Evolutionary conservation across 2,113 vertebrate species (phyloP), one percentile per base, ranked within the genome.

Genomic region (Galeopterus variegatus): DNA sequence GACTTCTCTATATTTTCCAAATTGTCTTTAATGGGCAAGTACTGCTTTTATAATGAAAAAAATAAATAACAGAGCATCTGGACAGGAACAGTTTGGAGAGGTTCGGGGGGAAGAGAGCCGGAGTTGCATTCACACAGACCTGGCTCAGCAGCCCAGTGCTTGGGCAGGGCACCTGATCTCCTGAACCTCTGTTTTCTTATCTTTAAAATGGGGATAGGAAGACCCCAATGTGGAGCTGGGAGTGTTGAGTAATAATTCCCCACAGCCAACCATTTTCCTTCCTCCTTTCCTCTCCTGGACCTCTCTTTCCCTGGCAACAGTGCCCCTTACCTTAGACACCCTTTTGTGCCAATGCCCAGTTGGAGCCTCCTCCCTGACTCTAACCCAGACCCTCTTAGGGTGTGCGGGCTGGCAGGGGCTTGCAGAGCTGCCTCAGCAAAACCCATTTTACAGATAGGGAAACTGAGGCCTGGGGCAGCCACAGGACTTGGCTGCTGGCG

Each of bases 391-490:
- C 58, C 48, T 48, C 58, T 1, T 17, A 50, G 67, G 19, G 54
- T 48, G 33, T 67, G 64, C 15, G 28, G 18, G 21, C 75, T 8
- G 24, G 12, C 14, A 8, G 24, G 91, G 65, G 10, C 62, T 85
- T 15, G 64, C 58, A 6, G 45, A 54, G 48, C 58, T 28, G 2
- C 50, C 19, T 0, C 2, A 67, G 93, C 62, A 8, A 0, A 28
- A 52, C 88, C 12, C 17, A 18, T 79, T 87, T 60, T 83, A 50
- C 28, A 52, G 75, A 64, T 18, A 79, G 90, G 90, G 93, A 96
- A 54, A 82, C 94, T 48, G 89, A 98, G 97, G 77, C 92, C 50
- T 14, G 0, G 50, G 23, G 83, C 93, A 1, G 81, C 82, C 50
- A 0, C 62, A 9, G 58, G 77, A 9, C 87, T 19, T 2, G 64